Evolutionary conservation across 2,888 invertebrate genomes (phyloP).

Genomic region (Sarcophaga variegata): DNA sequence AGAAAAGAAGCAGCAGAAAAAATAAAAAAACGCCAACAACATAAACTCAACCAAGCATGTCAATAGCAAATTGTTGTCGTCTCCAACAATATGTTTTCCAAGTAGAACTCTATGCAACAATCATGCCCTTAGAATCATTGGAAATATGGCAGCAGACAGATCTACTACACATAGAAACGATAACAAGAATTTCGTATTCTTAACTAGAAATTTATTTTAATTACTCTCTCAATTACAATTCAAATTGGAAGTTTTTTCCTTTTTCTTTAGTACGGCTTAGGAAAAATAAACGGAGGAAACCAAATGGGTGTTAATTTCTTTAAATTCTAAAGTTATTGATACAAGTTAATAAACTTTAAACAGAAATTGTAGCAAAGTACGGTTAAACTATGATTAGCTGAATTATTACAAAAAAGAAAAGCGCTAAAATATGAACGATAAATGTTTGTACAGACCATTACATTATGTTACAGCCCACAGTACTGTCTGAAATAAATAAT

Average conservation of each 20-base stretch:
- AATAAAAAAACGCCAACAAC: constrained; percentile 1
- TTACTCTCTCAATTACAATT: constrained; percentile 29
- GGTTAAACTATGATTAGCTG: too few relatives aligned
- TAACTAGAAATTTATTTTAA: constrained; percentile 34
- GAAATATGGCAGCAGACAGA: not conserved
- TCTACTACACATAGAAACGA: too few relatives aligned
- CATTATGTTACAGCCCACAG: too few relatives aligned
- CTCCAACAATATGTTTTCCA: not conserved
- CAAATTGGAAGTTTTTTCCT: constrained; percentile 9
- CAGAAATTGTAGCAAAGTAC: too few relatives aligned
- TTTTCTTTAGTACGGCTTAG: not conserved
- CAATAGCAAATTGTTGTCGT: constrained; percentile 2
- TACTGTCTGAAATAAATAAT: too few relatives aligned
- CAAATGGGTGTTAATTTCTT: not conserved
- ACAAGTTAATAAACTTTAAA: too few relatives aligned
- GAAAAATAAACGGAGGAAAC: not conserved
- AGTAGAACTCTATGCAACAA: not conserved
- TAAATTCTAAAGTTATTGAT: too few relatives aligned
- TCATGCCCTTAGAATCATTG: not conserved
- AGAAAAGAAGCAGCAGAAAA: not conserved
- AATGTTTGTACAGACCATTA: too few relatives aligned
- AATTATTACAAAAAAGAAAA: too few relatives aligned
- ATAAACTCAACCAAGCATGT: constrained; percentile 35
- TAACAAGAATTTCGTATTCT: too few relatives aligned
- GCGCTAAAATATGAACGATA: too few relatives aligned